A percentile compares a stretch with the other conserved stretches of the same genome.
phyloP scores from a whole-genome alignment of 2,888 invertebrate species.

The Eledone cirrhosa region DNA sequence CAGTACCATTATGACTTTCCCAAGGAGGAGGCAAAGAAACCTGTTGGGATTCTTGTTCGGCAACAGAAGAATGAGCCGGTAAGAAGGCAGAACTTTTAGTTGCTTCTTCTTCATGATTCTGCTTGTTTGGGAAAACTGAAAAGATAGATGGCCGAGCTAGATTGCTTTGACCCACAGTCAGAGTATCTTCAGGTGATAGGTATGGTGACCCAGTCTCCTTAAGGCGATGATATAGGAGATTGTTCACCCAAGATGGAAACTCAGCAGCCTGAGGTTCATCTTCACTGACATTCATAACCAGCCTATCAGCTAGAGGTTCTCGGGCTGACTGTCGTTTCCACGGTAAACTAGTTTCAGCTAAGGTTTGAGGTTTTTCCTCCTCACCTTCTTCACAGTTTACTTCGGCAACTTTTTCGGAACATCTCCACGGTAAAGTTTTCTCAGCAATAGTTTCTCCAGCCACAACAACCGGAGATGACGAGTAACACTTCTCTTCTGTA shows the following conservation, averaged over 20 bases:
- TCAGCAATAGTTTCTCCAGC: slow-evolving; percentile 84
- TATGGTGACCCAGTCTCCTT: slow-evolving; percentile 57
- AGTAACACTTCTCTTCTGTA: slow-evolving; percentile 1
- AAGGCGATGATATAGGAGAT: slow-evolving; percentile 82
- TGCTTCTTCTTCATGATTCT: neutral
- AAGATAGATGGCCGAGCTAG: slow-evolving; percentile 46
- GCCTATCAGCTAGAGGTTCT: slow-evolving; percentile 45
- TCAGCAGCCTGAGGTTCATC: slow-evolving; percentile 72
- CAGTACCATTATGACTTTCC: slow-evolving; percentile 35
- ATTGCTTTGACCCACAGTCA: slow-evolving; percentile 40
- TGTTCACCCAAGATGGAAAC: slow-evolving; percentile 94
- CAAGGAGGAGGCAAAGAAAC: slow-evolving; percentile 36
- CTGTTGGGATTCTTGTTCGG: neutral
- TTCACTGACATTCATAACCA: slow-evolving; percentile 46
- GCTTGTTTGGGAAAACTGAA: slow-evolving; percentile 45
- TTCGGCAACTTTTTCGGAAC: slow-evolving; percentile 58
- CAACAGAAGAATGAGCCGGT: neutral
- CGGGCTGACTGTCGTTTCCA: slow-evolving; percentile 39
- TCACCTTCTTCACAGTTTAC: neutral
- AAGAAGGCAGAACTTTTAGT: neutral
- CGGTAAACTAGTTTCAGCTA: slow-evolving; percentile 15
- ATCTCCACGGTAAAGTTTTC: slow-evolving; percentile 91
- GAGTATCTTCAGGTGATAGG: slow-evolving; percentile 52
- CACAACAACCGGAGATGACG: neutral
- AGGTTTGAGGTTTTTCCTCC: neutral